phyloP scores from a whole-genome alignment of 1,140 invertebrate species.

The Bombus difficillimus region DNA sequence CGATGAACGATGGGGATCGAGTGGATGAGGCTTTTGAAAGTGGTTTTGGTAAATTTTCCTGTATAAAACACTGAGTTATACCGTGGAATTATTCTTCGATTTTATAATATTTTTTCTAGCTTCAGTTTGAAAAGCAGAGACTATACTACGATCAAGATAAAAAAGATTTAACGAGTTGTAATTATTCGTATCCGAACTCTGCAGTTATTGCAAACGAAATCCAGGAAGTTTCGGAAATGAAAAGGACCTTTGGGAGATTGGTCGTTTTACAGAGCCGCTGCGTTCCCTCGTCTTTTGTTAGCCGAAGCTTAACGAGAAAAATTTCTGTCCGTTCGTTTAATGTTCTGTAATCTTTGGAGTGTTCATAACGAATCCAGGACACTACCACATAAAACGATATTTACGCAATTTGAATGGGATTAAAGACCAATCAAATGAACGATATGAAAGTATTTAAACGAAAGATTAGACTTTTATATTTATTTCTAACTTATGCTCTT shows the following conservation, averaged over 20 bases:
- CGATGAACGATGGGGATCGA: neutral
- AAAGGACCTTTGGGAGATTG: constrained; percentile 8
- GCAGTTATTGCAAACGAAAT: constrained; percentile 61
- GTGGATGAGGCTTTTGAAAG: neutral
- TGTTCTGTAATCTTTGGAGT: no score
- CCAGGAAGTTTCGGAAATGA: constrained; percentile 62
- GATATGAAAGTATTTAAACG: neutral
- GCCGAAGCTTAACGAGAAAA: constrained; percentile 28
- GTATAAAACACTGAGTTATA: neutral
- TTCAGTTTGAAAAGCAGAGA: neutral
- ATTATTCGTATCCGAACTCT: constrained; percentile 71
- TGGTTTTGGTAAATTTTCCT: neutral
- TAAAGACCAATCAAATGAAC: neutral
- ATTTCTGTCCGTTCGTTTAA: neutral
- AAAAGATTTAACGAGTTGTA: constrained; percentile 61
- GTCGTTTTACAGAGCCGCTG: neutral
- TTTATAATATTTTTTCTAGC: neutral
- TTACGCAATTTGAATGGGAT: neutral
- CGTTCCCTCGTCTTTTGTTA: neutral
- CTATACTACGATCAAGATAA: neutral
- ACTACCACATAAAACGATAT: neutral
- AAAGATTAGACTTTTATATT: neutral
- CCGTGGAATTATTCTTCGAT: neutral
- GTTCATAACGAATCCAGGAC: neutral
- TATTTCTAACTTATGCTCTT: neutral